phyloP scores from a whole-genome alignment of 1,140 invertebrate genomes.

The Tribolium castaneum region DNA sequence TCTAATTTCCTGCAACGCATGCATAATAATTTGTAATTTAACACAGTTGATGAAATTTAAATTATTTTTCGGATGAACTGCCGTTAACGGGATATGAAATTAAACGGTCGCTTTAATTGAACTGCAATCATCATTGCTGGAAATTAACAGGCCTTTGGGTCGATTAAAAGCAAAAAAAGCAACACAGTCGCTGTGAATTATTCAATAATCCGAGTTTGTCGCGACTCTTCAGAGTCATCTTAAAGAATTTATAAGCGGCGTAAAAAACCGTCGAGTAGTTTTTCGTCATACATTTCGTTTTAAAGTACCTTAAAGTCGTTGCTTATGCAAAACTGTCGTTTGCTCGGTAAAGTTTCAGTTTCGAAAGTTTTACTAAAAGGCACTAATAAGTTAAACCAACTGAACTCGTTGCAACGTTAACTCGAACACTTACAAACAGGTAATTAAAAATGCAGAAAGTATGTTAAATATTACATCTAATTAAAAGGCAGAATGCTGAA shows the following conservation, averaged over 20 bases:
- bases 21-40: constrained; percentile 53
- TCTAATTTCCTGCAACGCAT: neutral
- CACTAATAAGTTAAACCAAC: constrained; percentile 27
- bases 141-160: neutral
- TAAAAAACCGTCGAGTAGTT: constrained; percentile 12
- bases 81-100: constrained; percentile 49
- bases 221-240: constrained; percentile 19
- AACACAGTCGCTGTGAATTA: constrained; percentile 9
- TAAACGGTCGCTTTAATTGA: constrained; percentile 46
- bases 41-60: constrained; percentile 49
- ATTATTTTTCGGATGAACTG: constrained; percentile 54
- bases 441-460: constrained; percentile 47
- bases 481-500: constrained; percentile 52
- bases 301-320: constrained; percentile 53
- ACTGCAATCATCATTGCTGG: constrained; percentile 36
- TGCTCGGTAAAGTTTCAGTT: constrained; percentile 47
- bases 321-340: constrained; percentile 56
- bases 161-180: constrained; percentile 8
- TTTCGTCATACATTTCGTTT: constrained; percentile 51
- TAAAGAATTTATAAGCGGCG: constrained; percentile 27
- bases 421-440: constrained; percentile 14
- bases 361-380: constrained; percentile 46
- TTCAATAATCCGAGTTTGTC: constrained; percentile 2
- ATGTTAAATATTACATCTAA: constrained; percentile 53
- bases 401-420: constrained; percentile 26